Conservation (phyloP, 2,888 invertebrate species). For the Amphimallon solstitiale region DNA sequence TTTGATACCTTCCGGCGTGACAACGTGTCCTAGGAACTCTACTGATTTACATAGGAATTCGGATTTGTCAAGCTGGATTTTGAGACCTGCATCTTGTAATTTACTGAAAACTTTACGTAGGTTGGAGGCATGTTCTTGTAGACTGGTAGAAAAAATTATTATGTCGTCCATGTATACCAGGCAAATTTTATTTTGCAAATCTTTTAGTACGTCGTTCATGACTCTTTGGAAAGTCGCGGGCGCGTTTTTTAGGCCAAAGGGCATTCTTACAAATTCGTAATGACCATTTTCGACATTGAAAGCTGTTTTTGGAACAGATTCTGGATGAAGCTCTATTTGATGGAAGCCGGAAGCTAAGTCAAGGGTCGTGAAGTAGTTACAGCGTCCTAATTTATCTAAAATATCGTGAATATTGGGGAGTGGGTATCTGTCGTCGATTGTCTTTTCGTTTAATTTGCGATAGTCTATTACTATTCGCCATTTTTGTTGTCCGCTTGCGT, state of each 20-base stretch:
- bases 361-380: slow-evolving; percentile 51
- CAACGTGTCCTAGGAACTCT: slow-evolving; percentile 28
- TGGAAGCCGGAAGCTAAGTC: no score
- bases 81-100: slow-evolving; percentile 41
- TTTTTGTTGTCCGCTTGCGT: slow-evolving; percentile 43
- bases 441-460: slow-evolving; percentile 51
- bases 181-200: slow-evolving; percentile 40
- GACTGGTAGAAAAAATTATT: slow-evolving; percentile 42
- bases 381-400: slow-evolving; percentile 52
- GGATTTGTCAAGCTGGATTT: slow-evolving; percentile 43
- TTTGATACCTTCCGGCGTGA: slow-evolving; percentile 36
- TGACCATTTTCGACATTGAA: slow-evolving; percentile 50
- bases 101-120: slow-evolving; percentile 40
- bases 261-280: slow-evolving; percentile 50
- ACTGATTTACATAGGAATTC: slow-evolving; percentile 36
- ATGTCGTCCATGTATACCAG: slow-evolving; percentile 48
- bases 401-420: slow-evolving; percentile 53
- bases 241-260: slow-evolving; percentile 51
- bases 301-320: slow-evolving; percentile 52
- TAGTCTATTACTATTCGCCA: slow-evolving; percentile 49
- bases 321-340: slow-evolving; percentile 49
- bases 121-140: slow-evolving; percentile 43
- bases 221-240: slow-evolving; percentile 48
- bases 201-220: slow-evolving; percentile 46
- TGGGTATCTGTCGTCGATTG: slow-evolving; percentile 52